Evolutionary conservation across 2,113 vertebrate species (phyloP).

Genomic region (Dascyllus trimaculatus): DNA sequence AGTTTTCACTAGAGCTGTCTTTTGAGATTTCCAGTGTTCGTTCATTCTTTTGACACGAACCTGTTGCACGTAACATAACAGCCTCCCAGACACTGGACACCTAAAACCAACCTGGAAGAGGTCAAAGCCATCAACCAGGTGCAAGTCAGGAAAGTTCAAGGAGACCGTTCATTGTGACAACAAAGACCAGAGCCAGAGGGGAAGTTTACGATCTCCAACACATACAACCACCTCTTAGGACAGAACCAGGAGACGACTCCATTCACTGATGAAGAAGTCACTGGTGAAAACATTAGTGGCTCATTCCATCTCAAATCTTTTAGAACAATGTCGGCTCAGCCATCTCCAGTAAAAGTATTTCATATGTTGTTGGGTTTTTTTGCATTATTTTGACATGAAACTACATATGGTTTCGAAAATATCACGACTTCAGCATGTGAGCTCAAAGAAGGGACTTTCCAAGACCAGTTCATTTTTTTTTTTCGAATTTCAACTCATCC

Average conservation of each 20-base stretch:
- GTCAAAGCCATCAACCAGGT: constrained; percentile 13
- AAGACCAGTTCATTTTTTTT: no score
- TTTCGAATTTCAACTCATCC: no score
- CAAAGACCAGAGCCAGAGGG: not conserved
- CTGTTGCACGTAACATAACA: not conserved
- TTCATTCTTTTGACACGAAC: not conserved
- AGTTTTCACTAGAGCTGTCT: not conserved
- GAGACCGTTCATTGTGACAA: not conserved
- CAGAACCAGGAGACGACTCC: not conserved
- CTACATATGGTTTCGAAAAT: no score
- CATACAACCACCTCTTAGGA: not conserved
- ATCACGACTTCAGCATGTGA: no score
- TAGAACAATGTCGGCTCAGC: no score
- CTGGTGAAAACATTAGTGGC: no score
- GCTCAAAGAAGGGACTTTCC: no score
- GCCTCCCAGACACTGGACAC: no score
- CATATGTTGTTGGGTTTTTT: no score
- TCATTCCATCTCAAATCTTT: no score
- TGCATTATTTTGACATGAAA: no score
- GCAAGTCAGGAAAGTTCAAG: constrained; percentile 4
- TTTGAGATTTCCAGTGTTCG: not conserved
- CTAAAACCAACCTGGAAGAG: not conserved
- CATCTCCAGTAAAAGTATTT: no score
- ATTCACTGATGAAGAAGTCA: not conserved
- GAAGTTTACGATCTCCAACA: not conserved